Evolutionary conservation across 2,888 invertebrate genomes (phyloP), one percentile per base, ranked within the genome.

Genomic region (Phalera bucephala): DNA sequence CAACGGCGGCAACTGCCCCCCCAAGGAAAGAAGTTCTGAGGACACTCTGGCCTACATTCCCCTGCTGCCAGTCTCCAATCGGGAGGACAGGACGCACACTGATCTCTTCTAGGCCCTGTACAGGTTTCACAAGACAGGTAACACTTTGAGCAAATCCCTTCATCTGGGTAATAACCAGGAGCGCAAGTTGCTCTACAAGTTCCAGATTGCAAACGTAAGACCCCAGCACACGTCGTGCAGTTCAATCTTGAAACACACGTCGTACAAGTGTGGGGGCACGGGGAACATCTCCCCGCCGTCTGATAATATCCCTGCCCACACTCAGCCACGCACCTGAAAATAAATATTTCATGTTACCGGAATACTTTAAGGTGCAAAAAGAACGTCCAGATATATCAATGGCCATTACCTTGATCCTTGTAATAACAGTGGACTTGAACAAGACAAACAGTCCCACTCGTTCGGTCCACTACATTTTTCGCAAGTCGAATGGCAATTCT

Each of bases 61-160:
- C 96, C 95, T 1, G 94, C 94, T 3, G 95, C 94, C 43, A 96
- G 73, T 71, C 95, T 94, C 95, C 95, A 96, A 11, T 93, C 94
- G 17, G 91, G 90, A 0, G 95, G 95, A 73, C 96, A 97, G 14
- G 93, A 93, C 0, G 96, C 95, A 69, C 96, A 97, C 66, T 96
- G 96, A 71, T 96, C 94, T 47, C 95, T 91, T 52, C 95, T 91
- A 0, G 96, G 96, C 1, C 96, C 96, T 40, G 95, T 86, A 73
- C 96, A 96, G 7, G 96, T 96, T 73, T 93, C 93, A 74, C 96
- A 97, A 30, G 95, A 95, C 45, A 95, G 90, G 69, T 96, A 95
- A 70, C 96, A 96, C 64, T 95, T 94, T 26, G 94, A 92, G 75
- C 96, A 96, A 22, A 93, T 92, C 8, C 96, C 96, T 36, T 95